Percentiles rank a stretch among this genome's conserved stretches.
Conservation (phyloP, 2,888 invertebrate genomes). For the Hipparchia semele region DNA sequence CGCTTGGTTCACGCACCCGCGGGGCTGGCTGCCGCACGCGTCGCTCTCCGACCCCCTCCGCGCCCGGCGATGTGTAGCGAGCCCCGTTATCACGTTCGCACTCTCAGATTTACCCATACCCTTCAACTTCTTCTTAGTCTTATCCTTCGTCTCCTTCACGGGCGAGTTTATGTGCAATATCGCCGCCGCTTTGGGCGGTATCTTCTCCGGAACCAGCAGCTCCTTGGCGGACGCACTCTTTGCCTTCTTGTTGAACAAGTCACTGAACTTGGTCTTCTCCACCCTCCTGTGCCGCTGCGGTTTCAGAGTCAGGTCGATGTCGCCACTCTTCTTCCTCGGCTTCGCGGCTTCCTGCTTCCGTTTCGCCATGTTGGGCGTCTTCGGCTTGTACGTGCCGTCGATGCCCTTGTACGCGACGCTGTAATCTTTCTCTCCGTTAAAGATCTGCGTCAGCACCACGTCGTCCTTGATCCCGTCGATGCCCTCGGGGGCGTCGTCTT, state of each 20-base stretch:
- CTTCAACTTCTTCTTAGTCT: constrained; percentile 68
- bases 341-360: constrained; percentile 63
- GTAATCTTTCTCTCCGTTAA: constrained; percentile 69
- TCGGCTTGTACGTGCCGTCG: constrained; percentile 75
- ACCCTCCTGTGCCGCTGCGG: constrained; percentile 67
- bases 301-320: constrained; percentile 71
- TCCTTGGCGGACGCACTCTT: constrained; percentile 75
- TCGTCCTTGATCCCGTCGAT: constrained; percentile 65
- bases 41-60: constrained; percentile 78
- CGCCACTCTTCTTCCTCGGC: constrained; percentile 70
- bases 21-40: constrained; percentile 59
- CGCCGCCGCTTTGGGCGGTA: constrained; percentile 85
- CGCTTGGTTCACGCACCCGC: constrained; percentile 73
- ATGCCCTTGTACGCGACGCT: constrained; percentile 72
- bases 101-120: constrained; percentile 72
- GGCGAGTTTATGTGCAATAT: constrained; percentile 83
- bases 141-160: constrained; percentile 47
- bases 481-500: constrained; percentile 64
- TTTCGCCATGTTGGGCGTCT: constrained; percentile 76
- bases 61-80: constrained; percentile 58
- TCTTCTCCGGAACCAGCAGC: constrained; percentile 72
- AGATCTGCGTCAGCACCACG: constrained; percentile 67
- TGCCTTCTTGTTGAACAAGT: constrained; percentile 76
- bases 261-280: constrained; percentile 75
- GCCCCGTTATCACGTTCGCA: constrained; percentile 64